Conservation (phyloP, 92 coral and sea anemone genomes). For the Phymanthus crucifer region DNA sequence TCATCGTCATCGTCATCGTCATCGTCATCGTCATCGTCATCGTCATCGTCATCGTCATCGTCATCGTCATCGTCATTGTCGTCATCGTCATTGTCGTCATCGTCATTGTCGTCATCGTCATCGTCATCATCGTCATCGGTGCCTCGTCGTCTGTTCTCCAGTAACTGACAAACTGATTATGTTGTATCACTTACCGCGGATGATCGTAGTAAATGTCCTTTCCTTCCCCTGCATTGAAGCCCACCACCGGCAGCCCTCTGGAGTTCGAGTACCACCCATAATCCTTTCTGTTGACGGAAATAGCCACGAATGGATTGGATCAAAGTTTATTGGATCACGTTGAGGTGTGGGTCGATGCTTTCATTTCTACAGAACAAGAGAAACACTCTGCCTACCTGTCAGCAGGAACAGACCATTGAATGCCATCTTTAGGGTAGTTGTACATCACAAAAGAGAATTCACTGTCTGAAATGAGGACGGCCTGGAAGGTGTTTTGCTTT, state of each 20-base stretch:
- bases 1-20: too few species aligned
- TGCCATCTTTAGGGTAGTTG: constrained; percentile 52
- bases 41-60: too few species aligned
- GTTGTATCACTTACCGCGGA: constrained; percentile 5
- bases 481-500: constrained; percentile 61
- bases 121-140: too few species aligned
- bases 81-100: too few species aligned
- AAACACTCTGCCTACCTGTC: constrained; percentile 2
- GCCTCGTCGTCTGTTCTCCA: too few species aligned
- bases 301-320: too few species aligned
- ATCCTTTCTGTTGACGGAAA: background rate
- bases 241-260: constrained; percentile 40
- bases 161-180: too few species aligned
- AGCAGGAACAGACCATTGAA: constrained; percentile 50
- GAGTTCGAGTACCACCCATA: constrained; percentile 3
- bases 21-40: too few species aligned
- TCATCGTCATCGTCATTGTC: too few species aligned
- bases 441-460: constrained; percentile 51
- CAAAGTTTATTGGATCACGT: too few species aligned
- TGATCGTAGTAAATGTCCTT: constrained; percentile 1
- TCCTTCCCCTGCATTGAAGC: constrained; percentile 41
- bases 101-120: too few species aligned
- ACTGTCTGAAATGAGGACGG: constrained; percentile 57
- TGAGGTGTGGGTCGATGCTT: too few species aligned
- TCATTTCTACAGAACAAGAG: background rate